Conservation (phyloP, 2,888 invertebrate genomes). For the Metallyticus violacea region DNA sequence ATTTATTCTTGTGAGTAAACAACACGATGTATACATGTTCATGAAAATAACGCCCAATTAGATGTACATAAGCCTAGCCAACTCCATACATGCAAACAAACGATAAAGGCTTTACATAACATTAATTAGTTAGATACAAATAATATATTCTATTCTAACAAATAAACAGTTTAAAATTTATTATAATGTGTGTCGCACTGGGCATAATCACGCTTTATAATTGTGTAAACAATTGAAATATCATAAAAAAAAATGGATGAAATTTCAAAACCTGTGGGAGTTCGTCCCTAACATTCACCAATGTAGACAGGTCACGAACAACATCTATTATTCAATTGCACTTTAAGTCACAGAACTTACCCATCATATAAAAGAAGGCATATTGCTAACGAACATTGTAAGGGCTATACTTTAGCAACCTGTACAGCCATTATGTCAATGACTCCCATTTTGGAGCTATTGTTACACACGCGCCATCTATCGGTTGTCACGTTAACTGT, state of each 20-base stretch:
- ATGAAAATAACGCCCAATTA: not conserved
- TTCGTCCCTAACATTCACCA: not conserved
- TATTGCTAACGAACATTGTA: not conserved
- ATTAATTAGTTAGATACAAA: too few species aligned
- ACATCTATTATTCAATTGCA: not conserved
- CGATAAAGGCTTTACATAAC: not conserved
- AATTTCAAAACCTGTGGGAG: not conserved
- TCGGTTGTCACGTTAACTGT: slow-evolving; percentile 21
- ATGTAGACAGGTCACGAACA: not conserved
- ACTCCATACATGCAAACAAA: not conserved
- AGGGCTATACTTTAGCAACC: slow-evolving; percentile 32
- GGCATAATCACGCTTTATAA: not conserved
- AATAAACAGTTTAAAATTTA: not conserved
- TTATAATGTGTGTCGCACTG: not conserved
- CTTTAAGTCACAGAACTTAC: slow-evolving; percentile 2
- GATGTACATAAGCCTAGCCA: not conserved
- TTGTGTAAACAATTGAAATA: slow-evolving; percentile 19
- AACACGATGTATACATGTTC: not conserved
- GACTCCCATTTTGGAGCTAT: slow-evolving; percentile 37
- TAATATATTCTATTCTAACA: too few species aligned
- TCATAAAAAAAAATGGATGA: slow-evolving; percentile 13
- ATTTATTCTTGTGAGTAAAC: not conserved
- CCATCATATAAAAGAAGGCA: slow-evolving; percentile 14
- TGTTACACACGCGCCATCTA: slow-evolving; percentile 29
- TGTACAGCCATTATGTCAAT: slow-evolving; percentile 38